Evolutionary conservation across 2,888 invertebrate genomes (phyloP).

Genomic region (Xylocampa areola): DNA sequence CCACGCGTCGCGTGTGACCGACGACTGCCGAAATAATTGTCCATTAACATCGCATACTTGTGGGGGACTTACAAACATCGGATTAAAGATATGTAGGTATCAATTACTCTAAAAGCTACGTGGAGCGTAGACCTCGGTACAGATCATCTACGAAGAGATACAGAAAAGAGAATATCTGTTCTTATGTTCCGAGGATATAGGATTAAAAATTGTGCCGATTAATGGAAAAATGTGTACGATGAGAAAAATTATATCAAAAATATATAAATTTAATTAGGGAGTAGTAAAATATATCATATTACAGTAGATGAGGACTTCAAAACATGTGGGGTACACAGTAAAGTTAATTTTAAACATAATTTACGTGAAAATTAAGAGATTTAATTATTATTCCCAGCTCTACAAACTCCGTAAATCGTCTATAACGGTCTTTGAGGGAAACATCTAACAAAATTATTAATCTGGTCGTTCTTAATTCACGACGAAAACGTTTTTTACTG

Average conservation of each 20-base stretch:
- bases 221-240: neutral
- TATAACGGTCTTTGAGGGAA: slow-evolving; percentile 8
- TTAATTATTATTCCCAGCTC: neutral
- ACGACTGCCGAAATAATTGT: slow-evolving; percentile 88
- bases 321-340: too few relatives aligned
- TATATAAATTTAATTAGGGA: too few relatives aligned
- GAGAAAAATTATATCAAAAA: too few relatives aligned
- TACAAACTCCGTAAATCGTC: slow-evolving; percentile 7
- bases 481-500: slow-evolving; percentile 12
- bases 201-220: neutral
- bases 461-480: neutral
- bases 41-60: slow-evolving; percentile 79
- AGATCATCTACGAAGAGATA: neutral
- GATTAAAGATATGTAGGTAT: slow-evolving; percentile 57
- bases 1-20: slow-evolving; percentile 85
- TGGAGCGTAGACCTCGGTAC: slow-evolving; percentile 32
- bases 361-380: slow-evolving; percentile 26
- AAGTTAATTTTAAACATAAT: too few relatives aligned
- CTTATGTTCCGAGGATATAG: too few relatives aligned
- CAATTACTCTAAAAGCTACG: slow-evolving; percentile 53
- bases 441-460: slow-evolving; percentile 21
- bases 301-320: neutral
- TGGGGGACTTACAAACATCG: slow-evolving; percentile 59
- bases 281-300: neutral
- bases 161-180: neutral